Base-by-base conservation (phyloP, 2,888 invertebrate genomes). In the Xiphydria camelus region DNA sequence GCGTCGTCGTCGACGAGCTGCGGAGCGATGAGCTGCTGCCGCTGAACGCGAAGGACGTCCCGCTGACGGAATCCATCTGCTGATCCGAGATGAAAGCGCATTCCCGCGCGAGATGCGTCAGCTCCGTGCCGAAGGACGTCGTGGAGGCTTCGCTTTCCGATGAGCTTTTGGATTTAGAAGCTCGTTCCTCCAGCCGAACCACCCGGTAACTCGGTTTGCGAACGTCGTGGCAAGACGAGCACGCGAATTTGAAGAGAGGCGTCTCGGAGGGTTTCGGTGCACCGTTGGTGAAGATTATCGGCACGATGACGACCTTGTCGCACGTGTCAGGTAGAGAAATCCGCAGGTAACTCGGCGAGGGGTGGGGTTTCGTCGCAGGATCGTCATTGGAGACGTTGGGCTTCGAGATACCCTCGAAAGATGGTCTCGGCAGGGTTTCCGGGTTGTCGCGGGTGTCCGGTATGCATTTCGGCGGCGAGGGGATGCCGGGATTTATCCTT, bases 301-400 rank as follows among this genome's bases (percentile, higher is more conserved):
- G 65, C 1, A 64, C 61, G 1, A 63, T 54, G 7, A 52, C 43
- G 18, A 62, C 49, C 31, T 52, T 61, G 10, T 63, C 58, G 18
- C 37, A 10, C 21, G 20, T 10, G 12, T 17, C 26, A 4, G 36
- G 34, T n/a, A 23, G 23, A n/a, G 7, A n/a, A n/a, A n/a, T n/a
- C n/a, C n/a, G n/a, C n/a, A n/a, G n/a, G n/a, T n/a, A n/a, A n/a
- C n/a, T n/a, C n/a, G n/a, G 6, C 23, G 23, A 23, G 23, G 23
- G n/a, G 23, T 23, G 23, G 7, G 23, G n/a, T 23, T n/a, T n/a
- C n/a, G 7, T 23, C 7, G 23, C 23, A 23, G n/a, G 23, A n/a
- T 23, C 23, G 23, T n/a, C 23, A 23, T 23, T 23, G 23, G 6
- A 23, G 6, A 23, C 23, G 7, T 6, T n/a, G 23, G 23, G 23